phyloP scores from a whole-genome alignment of 2,797 vertebrate genomes.

The Parauchenoglanis ngamensis region DNA sequence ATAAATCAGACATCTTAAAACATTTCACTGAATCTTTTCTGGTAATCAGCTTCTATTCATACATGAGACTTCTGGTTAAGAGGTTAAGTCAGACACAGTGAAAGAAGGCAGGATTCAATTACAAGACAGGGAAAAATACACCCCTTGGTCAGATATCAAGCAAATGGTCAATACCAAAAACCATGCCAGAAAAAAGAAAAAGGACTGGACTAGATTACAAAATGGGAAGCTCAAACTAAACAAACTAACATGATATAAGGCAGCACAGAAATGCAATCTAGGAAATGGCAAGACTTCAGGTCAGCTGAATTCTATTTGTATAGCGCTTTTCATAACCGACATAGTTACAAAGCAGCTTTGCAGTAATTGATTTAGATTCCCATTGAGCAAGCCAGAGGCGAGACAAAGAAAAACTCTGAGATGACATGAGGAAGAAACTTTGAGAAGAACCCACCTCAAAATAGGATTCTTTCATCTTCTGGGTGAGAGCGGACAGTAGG shows the following conservation, averaged over 20 bases:
- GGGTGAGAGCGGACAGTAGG: not conserved
- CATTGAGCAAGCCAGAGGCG: not conserved
- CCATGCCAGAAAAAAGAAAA: not conserved
- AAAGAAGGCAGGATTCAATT: not conserved
- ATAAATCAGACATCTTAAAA: constrained; percentile 16
- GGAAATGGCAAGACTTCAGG: not conserved
- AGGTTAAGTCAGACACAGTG: not conserved
- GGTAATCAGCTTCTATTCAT: not conserved
- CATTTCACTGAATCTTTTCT: not conserved
- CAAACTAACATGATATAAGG: not conserved
- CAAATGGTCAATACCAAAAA: not conserved
- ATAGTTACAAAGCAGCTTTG: constrained; percentile 5
- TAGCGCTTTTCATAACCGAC: not conserved
- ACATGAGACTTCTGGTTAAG: not conserved
- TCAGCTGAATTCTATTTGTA: not conserved
- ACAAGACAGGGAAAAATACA: not conserved
- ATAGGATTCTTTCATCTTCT: not conserved
- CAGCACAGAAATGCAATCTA: not conserved
- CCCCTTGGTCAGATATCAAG: not conserved
- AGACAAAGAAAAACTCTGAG: not conserved
- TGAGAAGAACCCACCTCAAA: not conserved
- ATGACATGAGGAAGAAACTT: not conserved
- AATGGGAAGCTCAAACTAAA: not conserved
- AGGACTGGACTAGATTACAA: not conserved
- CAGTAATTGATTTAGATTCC: not conserved